Percentiles rank a stretch among this genome's conserved stretches.
Conservation (phyloP, 2,113 vertebrate species). For the Amblyornis subalaris region DNA sequence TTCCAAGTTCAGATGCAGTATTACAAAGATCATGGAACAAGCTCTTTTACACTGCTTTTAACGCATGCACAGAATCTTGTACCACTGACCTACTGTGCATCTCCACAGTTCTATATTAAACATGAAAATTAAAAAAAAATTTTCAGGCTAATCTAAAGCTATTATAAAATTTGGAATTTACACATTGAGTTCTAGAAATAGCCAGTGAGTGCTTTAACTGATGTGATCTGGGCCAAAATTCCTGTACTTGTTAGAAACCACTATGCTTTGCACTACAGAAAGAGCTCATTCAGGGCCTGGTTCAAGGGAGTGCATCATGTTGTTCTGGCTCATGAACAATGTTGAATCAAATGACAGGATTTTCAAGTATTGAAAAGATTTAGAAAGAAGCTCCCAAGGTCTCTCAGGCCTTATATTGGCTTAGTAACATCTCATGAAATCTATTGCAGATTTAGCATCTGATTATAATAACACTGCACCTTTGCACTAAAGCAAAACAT, state of each 20-base stretch:
- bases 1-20: not conserved
- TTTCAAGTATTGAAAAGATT: slow-evolving; percentile 19
- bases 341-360: not conserved
- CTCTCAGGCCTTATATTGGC: not conserved
- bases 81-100: not conserved
- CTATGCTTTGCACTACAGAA: slow-evolving; percentile 49
- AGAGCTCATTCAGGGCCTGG: slow-evolving; percentile 45
- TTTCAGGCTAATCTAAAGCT: not conserved
- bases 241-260: slow-evolving; percentile 35
- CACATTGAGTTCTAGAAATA: not conserved
- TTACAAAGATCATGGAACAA: not conserved
- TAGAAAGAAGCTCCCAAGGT: not conserved
- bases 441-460: not conserved
- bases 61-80: not conserved
- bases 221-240: slow-evolving; percentile 34
- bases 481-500: not conserved
- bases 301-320: slow-evolving; percentile 23
- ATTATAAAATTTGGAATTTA: not conserved
- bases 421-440: not conserved
- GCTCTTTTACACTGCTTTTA: not conserved
- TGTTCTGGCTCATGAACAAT: slow-evolving; percentile 27
- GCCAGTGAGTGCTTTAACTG: not conserved
- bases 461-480: not conserved
- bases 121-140: not conserved
- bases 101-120: not conserved